Percentiles rank a stretch among this genome's conserved stretches.
phyloP scores from a whole-genome alignment of 2,797 vertebrate genomes.

The Siniperca obscura region DNA sequence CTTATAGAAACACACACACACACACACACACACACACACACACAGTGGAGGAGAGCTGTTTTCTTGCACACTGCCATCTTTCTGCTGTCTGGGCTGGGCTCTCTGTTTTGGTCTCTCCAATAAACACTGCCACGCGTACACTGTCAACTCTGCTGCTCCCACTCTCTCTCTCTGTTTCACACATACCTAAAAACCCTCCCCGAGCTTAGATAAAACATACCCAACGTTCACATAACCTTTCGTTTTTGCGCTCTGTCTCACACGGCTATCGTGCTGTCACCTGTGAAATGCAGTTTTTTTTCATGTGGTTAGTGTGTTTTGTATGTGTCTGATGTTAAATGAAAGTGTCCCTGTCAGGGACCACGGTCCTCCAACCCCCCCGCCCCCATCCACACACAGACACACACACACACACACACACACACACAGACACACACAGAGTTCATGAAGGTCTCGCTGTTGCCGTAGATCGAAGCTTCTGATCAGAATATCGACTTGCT shows the following conservation, averaged over 20 bases:
- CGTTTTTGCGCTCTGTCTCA: slow-evolving; percentile 37
- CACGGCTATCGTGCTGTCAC: slow-evolving; percentile 1
- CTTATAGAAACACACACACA: not conserved
- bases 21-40: not conserved
- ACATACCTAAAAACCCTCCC: not conserved
- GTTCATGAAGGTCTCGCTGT: not conserved
- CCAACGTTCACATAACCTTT: slow-evolving; percentile 32
- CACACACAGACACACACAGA: slow-evolving; percentile 1
- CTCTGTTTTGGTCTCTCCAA: slow-evolving; percentile 89
- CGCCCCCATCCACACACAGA: not conserved
- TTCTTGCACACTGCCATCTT: slow-evolving; percentile 72
- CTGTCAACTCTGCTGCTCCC: slow-evolving; percentile 83
- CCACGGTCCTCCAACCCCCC: not conserved
- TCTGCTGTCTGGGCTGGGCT: slow-evolving; percentile 88
- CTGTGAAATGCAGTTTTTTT: slow-evolving; percentile 13
- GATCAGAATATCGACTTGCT: not conserved
- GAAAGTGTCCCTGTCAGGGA: slow-evolving; percentile 6
- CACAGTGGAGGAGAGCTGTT: slow-evolving; percentile 40
- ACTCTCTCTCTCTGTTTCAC: slow-evolving; percentile 39
- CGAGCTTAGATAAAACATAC: slow-evolving; percentile 2
- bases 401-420: not conserved
- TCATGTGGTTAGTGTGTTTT: slow-evolving; percentile 48
- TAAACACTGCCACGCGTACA: slow-evolving; percentile 97
- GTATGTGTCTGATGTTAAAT: slow-evolving; percentile 26
- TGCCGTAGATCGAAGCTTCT: not conserved